Evolutionary conservation across 92 coral and sea anemone genomes (phyloP).

Genomic region (Siderastrea radians): DNA sequence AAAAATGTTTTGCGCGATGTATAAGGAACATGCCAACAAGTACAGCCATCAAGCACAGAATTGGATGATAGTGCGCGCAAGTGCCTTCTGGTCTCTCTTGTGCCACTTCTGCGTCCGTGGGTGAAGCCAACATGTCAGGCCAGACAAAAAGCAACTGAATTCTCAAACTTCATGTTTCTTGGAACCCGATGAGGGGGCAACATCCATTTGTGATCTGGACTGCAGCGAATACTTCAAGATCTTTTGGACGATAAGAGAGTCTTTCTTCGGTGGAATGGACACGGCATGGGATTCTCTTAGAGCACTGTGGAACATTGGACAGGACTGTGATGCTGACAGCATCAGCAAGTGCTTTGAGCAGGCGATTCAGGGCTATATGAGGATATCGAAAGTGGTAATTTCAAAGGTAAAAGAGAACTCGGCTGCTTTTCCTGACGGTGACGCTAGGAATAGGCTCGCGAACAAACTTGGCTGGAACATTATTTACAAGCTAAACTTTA

Average conservation of each 20-base stretch:
- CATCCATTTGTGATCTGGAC: conserved; percentile 71
- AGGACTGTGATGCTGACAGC: conserved; percentile 21
- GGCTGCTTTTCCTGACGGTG: background rate
- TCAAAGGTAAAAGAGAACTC: background rate
- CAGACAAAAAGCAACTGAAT: conserved; percentile 47
- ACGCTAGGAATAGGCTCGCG: background rate
- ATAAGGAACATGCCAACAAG: background rate
- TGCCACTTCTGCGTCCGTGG: conserved; percentile 62
- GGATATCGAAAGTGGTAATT: background rate
- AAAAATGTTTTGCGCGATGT: conserved; percentile 63
- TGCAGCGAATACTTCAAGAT: conserved; percentile 48
- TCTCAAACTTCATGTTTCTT: conserved; percentile 74
- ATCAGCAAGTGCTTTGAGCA: background rate
- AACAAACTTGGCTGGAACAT: background rate
- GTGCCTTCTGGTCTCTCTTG: conserved; percentile 68
- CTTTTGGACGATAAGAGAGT: conserved; percentile 64
- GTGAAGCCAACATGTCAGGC: conserved; percentile 42
- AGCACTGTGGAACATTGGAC: conserved; percentile 66
- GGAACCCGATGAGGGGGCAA: conserved; percentile 53
- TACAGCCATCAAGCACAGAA: conserved; percentile 45
- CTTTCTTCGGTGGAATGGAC: conserved; percentile 42
- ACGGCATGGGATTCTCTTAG: conserved; percentile 61
- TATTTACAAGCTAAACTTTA: background rate
- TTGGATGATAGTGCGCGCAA: conserved; percentile 69
- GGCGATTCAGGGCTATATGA: background rate